Evolutionary conservation across 2,113 vertebrate genomes (phyloP), one percentile per base, ranked within the genome.

Genomic region (Eudorcas thomsonii): DNA sequence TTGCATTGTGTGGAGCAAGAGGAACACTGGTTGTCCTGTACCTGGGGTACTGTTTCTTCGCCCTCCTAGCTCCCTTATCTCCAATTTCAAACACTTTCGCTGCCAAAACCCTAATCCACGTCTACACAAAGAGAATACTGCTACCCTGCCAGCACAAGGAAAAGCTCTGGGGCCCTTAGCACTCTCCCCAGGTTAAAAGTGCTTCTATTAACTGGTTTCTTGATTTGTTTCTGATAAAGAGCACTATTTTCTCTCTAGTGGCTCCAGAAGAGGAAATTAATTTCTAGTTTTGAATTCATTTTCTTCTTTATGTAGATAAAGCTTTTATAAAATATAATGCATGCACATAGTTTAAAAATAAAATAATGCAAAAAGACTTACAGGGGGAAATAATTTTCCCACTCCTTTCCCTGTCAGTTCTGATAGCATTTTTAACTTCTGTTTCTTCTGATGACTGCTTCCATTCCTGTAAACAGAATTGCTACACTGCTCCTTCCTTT

Each of bases 261-360:
- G 26, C 90, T 96, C 26, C 94, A 96, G 62, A 93, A 92, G 82
- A 94, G 50, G 81, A 95, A 83, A 93, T 98, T 96, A 67, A 96
- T 89, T 88, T 96, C n/a, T 83, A 83, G 50, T 91, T 95, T 97
- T 92, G n/a, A 96, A 95, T 92, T 95, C 2, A 88, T 82, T 96
- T 96, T 95, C 57, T 64, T 90, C 85, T 86, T 88, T 48, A 81
- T 64, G 39, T 89, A 77, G 88, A 85, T 19, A 60, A 97, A 84
- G 71, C 71, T 89, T 96, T 92, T 96, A 48, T 93, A 11, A 82
- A 93, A 93, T 93, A 48, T 96, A 81, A 90, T 10, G 50, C 45
- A 87, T 67, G 62, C 8, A 89, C 55, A 16, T 87, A 28, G 30
- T 64, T 96, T 94, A n/a, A 87, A 94, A 96, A 60, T 60, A 77